Conservation (phyloP, 53 echinoderm and acorn worm genomes). For the Patiria pectinifera region DNA sequence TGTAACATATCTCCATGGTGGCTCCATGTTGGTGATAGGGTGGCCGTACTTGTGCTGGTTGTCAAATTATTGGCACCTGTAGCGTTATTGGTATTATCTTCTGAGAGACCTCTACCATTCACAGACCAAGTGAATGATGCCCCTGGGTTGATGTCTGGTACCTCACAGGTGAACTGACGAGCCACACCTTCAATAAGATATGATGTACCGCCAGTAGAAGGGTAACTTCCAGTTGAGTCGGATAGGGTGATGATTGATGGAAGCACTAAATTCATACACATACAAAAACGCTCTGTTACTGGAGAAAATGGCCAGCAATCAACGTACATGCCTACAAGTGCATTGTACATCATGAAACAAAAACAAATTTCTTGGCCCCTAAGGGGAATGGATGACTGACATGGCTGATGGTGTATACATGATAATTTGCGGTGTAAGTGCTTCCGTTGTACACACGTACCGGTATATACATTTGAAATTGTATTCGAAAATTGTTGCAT, state of each 20-base stretch:
- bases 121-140: background rate
- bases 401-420: no score
- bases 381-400: no score
- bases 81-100: background rate
- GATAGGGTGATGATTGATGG: background rate
- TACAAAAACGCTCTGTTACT: no score
- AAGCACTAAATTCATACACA: background rate
- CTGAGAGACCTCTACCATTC: background rate
- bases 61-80: background rate
- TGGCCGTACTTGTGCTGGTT: background rate
- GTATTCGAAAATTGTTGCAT: no score
- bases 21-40: background rate
- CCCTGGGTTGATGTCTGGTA: no score
- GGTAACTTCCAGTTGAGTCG: constrained; percentile 4
- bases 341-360: no score
- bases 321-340: no score
- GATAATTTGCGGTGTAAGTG: no score
- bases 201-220: background rate
- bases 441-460: no score
- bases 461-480: no score
- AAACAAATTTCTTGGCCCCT: no score
- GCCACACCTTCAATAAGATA: constrained; percentile 4
- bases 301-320: no score
- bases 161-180: constrained; percentile 22
- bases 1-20: background rate